Conservation (phyloP, 1,140 invertebrate species). For the Temnothorax longispinosus region DNA sequence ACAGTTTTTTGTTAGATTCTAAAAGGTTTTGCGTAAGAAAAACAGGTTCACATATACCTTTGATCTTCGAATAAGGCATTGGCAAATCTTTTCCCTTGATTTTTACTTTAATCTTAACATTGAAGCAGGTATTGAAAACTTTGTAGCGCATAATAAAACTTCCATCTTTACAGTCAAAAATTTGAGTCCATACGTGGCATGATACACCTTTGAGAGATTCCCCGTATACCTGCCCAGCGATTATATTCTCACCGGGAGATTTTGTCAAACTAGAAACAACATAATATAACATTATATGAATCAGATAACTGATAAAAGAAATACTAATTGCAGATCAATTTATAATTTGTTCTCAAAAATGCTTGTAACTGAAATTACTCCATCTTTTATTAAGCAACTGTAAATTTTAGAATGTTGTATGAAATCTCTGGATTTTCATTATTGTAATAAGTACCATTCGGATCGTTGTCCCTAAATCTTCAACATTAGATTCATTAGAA, state of each 20-base stretch:
- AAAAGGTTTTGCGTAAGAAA: slow-evolving; percentile 1
- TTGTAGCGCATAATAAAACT: slow-evolving; percentile 94
- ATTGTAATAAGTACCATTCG: not conserved
- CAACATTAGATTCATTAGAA: no score
- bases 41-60: slow-evolving; percentile 86
- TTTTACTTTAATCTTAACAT: slow-evolving; percentile 90
- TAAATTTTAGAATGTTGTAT: slow-evolving; percentile 1
- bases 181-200: slow-evolving; percentile 91
- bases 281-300: not conserved
- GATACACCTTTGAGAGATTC: slow-evolving; percentile 83
- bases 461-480: not conserved
- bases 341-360: not conserved
- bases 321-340: slow-evolving; percentile 67
- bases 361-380: not conserved
- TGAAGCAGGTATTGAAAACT: slow-evolving; percentile 90
- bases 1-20: slow-evolving; percentile 55
- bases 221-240: slow-evolving; percentile 87
- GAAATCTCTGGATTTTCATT: not conserved
- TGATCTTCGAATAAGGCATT: slow-evolving; percentile 89
- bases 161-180: slow-evolving; percentile 94
- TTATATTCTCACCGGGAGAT: slow-evolving; percentile 78
- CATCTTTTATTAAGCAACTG: not conserved
- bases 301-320: slow-evolving; percentile 42
- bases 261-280: slow-evolving; percentile 75
- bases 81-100: slow-evolving; percentile 89